These are phyloP conservation scores for Hoplias malabaricus DNA, from an alignment of 2,113 vertebrate species.

Conservation along the genomic window DNA sequence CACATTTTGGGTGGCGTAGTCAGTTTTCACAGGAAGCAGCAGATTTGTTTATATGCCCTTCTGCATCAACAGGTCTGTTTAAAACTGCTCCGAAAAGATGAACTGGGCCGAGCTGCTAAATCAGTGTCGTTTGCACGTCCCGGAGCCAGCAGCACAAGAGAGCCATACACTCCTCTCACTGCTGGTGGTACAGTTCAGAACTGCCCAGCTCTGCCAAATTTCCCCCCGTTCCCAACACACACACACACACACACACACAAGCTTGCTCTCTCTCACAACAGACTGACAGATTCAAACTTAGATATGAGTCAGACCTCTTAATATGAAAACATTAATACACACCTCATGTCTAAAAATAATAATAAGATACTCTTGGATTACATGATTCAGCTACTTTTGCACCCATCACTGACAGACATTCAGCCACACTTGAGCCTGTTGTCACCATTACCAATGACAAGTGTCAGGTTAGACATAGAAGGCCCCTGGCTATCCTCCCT, in stretches of 20 bases:
- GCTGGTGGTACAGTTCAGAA: constrained; percentile 21
- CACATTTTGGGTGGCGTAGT: constrained; percentile 65
- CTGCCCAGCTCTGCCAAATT: background rate
- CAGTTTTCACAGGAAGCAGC: constrained; percentile 61
- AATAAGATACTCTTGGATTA: no score
- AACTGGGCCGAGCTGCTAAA: constrained; percentile 27
- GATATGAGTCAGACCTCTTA: background rate
- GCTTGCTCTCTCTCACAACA: no score
- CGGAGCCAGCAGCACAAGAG: constrained; percentile 36
- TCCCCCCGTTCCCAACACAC: no score
- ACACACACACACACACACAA: background rate
- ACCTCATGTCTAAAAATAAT: no score
- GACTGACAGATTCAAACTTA: background rate
- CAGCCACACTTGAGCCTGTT: no score
- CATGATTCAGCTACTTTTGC: no score
- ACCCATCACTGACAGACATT: no score
- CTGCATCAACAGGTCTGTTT: constrained; percentile 62
- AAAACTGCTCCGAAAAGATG: constrained; percentile 39
- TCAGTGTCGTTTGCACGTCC: constrained; percentile 31
- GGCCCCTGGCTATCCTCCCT: no score
- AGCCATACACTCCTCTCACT: constrained; percentile 31
- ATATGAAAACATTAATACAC: no score
- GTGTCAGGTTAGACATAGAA: no score
- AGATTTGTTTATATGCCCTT: constrained; percentile 71
- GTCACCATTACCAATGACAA: no score